A percentile compares a stretch with the other conserved stretches of the same genome.
phyloP scores from a whole-genome alignment of 1,140 invertebrate genomes.

The Orius laevigatus region DNA sequence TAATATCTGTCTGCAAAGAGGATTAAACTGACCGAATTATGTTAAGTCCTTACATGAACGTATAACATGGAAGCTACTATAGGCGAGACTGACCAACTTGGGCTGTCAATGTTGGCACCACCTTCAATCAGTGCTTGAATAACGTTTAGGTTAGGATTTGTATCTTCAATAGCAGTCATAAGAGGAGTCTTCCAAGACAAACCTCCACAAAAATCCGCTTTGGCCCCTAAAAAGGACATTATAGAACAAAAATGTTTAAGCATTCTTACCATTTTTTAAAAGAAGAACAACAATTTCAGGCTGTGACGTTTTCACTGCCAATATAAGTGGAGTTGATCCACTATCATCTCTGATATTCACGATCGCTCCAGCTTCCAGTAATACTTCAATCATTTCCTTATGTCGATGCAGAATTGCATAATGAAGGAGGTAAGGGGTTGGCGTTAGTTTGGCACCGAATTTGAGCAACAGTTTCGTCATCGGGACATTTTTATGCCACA shows the following conservation, averaged over 20 bases:
- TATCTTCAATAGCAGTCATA: slow-evolving; percentile 28
- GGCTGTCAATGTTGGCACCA: slow-evolving; percentile 29
- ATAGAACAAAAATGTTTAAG: slow-evolving; percentile 6
- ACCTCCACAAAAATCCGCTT: slow-evolving; percentile 36
- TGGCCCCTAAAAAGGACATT: slow-evolving; percentile 30
- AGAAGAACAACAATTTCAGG: slow-evolving; percentile 31
- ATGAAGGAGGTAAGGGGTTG: slow-evolving; percentile 38
- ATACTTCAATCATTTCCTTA: slow-evolving; percentile 29
- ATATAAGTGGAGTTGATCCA: slow-evolving; percentile 41
- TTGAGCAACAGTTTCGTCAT: slow-evolving; percentile 30
- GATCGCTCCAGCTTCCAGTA: slow-evolving; percentile 32
- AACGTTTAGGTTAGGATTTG: neutral
- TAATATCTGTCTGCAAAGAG: slow-evolving; percentile 23
- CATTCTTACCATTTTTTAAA: slow-evolving; percentile 30
- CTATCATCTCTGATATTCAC: slow-evolving; percentile 34
- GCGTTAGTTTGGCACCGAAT: slow-evolving; percentile 36
- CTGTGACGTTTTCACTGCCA: slow-evolving; percentile 38
- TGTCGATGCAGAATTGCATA: slow-evolving; percentile 33
- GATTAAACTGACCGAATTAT: slow-evolving; percentile 21
- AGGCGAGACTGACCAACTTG: slow-evolving; percentile 32
- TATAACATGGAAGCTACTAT: slow-evolving; percentile 30
- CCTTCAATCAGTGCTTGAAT: slow-evolving; percentile 28
- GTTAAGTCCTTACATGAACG: neutral
- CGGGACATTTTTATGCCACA: slow-evolving; percentile 29
- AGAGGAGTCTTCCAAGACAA: slow-evolving; percentile 37